Evolutionary conservation across 2,888 invertebrate species (phyloP).

Genomic region (Rugalucina vietnamica): DNA sequence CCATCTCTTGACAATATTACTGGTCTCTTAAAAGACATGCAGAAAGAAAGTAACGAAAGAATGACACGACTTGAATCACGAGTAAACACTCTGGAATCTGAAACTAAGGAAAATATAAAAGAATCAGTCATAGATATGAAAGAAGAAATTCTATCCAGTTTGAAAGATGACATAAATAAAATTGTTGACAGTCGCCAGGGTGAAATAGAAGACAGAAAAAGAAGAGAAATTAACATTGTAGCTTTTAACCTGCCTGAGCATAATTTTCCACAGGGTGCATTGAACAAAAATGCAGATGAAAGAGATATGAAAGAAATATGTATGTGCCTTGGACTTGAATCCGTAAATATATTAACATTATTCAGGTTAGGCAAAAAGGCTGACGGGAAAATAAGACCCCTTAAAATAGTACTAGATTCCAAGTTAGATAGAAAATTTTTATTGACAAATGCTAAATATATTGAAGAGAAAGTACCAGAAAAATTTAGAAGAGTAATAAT

Average conservation of each 20-base stretch:
- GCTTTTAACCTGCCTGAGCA: not conserved
- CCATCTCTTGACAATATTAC: not conserved
- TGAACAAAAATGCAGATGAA: not conserved
- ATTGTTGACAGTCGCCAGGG: not conserved
- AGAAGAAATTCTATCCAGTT: not conserved
- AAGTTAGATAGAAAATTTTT: not conserved
- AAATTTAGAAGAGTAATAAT: not conserved
- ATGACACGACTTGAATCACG: not conserved
- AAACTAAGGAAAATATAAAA: not conserved
- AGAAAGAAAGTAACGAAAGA: not conserved
- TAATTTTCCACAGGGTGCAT: not conserved
- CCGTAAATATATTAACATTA: not conserved
- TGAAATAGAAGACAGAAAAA: not conserved
- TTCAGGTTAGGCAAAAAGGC: not conserved
- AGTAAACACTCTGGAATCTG: not conserved
- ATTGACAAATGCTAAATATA: not conserved
- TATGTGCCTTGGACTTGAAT: not conserved
- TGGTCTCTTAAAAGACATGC: not conserved
- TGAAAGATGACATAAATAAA: not conserved
- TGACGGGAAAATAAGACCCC: not conserved
- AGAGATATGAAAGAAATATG: not conserved
- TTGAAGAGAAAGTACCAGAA: not conserved
- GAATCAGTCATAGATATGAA: not conserved
- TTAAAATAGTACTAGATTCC: not conserved
- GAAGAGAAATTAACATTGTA: not conserved